Conservation (phyloP, 2,888 invertebrate genomes). For the Scaptomyza polygonia region DNA sequence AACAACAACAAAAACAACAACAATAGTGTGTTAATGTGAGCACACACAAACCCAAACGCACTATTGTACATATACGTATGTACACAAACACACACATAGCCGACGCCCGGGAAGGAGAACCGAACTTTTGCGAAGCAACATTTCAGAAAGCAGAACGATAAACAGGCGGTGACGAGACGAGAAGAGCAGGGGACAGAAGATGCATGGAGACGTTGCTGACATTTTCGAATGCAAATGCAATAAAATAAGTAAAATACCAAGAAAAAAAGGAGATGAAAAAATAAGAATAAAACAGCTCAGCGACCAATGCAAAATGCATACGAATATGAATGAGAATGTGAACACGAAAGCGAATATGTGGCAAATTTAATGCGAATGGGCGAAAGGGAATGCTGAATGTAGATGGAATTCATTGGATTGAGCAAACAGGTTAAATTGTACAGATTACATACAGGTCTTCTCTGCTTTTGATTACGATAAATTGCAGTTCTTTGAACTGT, state of each 20-base stretch:
- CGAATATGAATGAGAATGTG: constrained; percentile 27
- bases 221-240: constrained; percentile 55
- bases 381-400: not conserved
- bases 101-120: constrained; percentile 5
- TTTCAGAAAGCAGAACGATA: constrained; percentile 22
- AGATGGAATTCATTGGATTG: constrained; percentile 7
- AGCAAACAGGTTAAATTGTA: constrained; percentile 48
- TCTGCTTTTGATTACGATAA: constrained; percentile 35
- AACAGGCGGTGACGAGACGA: not conserved
- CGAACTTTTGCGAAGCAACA: constrained; percentile 49
- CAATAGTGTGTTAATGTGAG: constrained; percentile 71
- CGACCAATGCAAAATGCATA: constrained; percentile 34
- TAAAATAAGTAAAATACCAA: constrained; percentile 51
- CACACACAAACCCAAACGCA: constrained; percentile 44
- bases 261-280: not conserved
- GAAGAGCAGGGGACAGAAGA: not conserved
- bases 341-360: constrained; percentile 44
- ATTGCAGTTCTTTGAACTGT: constrained; percentile 49
- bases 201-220: constrained; percentile 27
- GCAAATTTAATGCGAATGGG: constrained; percentile 51
- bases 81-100: constrained; percentile 1
- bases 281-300: constrained; percentile 31
- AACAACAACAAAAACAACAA: constrained; percentile 57
- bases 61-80: too few relatives aligned
- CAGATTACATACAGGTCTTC: too few relatives aligned